Evolutionary conservation across 2,113 vertebrate species (phyloP), one percentile per base, ranked within the genome.

Genomic region (Cygnus atratus): DNA sequence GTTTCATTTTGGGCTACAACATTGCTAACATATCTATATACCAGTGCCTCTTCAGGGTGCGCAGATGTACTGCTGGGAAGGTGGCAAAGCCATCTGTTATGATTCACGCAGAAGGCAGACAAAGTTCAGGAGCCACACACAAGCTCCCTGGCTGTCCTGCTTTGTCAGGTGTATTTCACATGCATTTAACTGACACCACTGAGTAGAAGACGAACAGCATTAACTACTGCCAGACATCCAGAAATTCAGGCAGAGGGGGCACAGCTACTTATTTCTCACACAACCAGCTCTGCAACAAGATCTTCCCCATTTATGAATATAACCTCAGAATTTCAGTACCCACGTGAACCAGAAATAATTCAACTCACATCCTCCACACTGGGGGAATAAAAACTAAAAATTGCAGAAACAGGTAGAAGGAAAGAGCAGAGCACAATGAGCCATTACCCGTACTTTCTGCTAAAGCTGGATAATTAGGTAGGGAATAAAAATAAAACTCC

Each of bases 11-110:
- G 81, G 57, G 24, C 68, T 29, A 39, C 0, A 7, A 37, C 43
- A 61, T 3, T 8, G 33, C 80, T 78, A 33, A 15, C 3, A 1
- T 24, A 11, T 18, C 41, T 59, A 33, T 22, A 52, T 3, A 37
- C 4, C 1, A 3, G 29, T 22, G 44, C 31, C 63, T 66, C 54
- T 59, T 46, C 3, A 55, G n/a, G 55, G 55, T 3, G 11, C 22
- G 10, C 22, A 43, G 77, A 41, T 0, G 0, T 10, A 24, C 2
- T 2, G 6, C 70, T 17, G 20, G 61, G 43, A 5, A 16, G 46
- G 41, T 26, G 55, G 11, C 4, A 61, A 52, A 35, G 31, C 25
- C 6, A 4, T 16, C 72, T 63, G 63, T 24, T 81, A 22, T 39
- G 46, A 26, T 18, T 63, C 76, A 75, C 39, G 12, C 6, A 61